phyloP scores from a whole-genome alignment of 2,888 invertebrate species.

The Acholoe squamosa region DNA sequence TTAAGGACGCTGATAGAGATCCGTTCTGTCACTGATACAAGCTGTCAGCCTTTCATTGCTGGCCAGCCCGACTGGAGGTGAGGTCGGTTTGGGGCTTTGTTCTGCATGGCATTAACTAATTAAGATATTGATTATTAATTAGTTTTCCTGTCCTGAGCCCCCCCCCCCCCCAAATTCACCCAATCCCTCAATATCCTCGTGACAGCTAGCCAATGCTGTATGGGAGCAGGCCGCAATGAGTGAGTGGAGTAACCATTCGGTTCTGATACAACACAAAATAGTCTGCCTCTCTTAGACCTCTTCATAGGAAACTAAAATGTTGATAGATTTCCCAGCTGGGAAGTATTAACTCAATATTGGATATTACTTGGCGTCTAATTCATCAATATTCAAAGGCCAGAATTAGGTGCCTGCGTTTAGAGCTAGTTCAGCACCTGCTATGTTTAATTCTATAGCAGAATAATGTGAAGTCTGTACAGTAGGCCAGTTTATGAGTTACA shows the following conservation, averaged over 20 bases:
- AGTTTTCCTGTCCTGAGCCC: not conserved
- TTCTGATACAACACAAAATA: not conserved
- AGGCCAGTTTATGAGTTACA: too few species aligned
- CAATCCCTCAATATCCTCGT: not conserved
- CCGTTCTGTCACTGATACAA: too few species aligned
- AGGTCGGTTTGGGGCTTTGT: not conserved
- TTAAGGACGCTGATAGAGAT: too few species aligned
- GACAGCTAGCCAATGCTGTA: too few species aligned
- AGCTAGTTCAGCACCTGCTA: too few species aligned
- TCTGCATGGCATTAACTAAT: constrained; percentile 25
- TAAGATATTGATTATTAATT: constrained; percentile 41
- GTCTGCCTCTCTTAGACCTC: not conserved
- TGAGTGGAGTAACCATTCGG: not conserved
- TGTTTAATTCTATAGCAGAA: too few species aligned
- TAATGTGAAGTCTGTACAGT: too few species aligned
- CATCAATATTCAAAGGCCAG: not conserved
- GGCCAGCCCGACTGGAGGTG: too few species aligned
- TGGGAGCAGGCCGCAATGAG: not conserved
- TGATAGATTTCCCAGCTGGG: not conserved
- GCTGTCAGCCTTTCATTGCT: too few species aligned
- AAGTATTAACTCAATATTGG: constrained; percentile 1
- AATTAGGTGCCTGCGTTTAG: not conserved
- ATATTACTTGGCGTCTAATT: not conserved
- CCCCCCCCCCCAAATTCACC: not conserved
- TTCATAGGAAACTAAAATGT: not conserved